Percentiles rank a stretch among this genome's conserved stretches.
Conservation (phyloP, 2,113 vertebrate genomes). For the Pagrus major region DNA sequence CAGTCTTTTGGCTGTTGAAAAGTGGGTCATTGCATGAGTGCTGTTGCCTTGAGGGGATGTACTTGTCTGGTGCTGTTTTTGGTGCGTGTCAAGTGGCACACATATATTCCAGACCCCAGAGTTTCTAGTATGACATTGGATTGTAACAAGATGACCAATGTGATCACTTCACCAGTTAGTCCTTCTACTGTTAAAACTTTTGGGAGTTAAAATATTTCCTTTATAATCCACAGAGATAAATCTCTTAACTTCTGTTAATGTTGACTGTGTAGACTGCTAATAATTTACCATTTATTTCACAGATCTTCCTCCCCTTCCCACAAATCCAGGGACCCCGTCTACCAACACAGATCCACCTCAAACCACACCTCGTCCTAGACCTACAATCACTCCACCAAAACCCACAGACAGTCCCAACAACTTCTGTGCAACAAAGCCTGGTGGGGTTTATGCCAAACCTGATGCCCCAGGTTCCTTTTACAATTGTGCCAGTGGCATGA, state of each 20-base stretch:
- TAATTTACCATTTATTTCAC: background rate
- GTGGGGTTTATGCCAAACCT: conserved; percentile 70
- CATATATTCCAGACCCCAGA: too few relatives aligned
- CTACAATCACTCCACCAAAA: background rate
- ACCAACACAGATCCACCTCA: background rate
- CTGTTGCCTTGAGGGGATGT: too few relatives aligned
- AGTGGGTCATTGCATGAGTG: too few relatives aligned
- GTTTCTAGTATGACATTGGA: too few relatives aligned
- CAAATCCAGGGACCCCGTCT: background rate
- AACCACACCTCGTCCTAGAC: background rate
- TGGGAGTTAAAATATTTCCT: too few relatives aligned
- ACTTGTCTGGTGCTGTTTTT: too few relatives aligned
- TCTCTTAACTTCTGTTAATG: background rate
- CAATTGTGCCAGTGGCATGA: conserved; percentile 60
- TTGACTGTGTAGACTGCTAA: background rate
- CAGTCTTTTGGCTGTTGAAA: too few relatives aligned
- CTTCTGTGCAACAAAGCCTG: conserved; percentile 66
- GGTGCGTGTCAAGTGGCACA: too few relatives aligned
- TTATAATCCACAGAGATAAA: background rate
- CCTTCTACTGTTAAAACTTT: too few relatives aligned
- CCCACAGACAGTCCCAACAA: background rate
- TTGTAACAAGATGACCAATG: too few relatives aligned
- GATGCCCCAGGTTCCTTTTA: conserved; percentile 57
- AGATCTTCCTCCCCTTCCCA: conserved; percentile 50
- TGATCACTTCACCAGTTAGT: too few relatives aligned